phyloP scores from a whole-genome alignment of 2,888 invertebrate genomes.

The Lomographa bimaculata region DNA sequence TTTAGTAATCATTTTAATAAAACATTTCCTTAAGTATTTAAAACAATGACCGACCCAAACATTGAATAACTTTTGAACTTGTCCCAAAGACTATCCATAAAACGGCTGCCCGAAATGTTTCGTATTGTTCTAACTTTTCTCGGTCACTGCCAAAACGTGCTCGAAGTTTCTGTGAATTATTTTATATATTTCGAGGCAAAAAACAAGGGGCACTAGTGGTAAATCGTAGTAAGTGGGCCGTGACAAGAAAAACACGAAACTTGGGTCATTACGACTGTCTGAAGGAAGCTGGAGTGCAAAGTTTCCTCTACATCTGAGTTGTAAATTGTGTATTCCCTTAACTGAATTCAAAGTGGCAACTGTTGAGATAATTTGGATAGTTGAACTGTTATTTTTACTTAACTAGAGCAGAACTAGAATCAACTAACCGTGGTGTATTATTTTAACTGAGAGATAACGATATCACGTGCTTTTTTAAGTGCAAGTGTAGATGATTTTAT shows the following conservation, averaged over 20 bases:
- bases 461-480: too few relatives aligned
- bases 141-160: constrained; percentile 25
- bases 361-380: too few relatives aligned
- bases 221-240: constrained; percentile 56
- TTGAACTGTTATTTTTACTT: too few relatives aligned
- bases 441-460: too few relatives aligned
- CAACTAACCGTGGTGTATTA: too few relatives aligned
- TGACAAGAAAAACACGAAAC: constrained; percentile 67
- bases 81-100: too few relatives aligned
- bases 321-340: constrained; percentile 49
- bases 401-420: too few relatives aligned
- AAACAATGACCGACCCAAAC: too few relatives aligned
- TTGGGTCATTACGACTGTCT: constrained; percentile 62
- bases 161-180: constrained; percentile 30
- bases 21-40: too few relatives aligned
- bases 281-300: constrained; percentile 57
- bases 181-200: constrained; percentile 27
- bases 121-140: constrained; percentile 18
- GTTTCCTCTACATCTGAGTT: constrained; percentile 53
- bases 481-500: too few relatives aligned
- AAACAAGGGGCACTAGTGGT: constrained; percentile 44
- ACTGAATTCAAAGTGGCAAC: constrained; percentile 40
- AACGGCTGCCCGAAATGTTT: constrained; percentile 1
- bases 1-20: too few relatives aligned
- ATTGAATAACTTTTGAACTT: too few relatives aligned